Evolutionary conservation across 2,888 invertebrate genomes (phyloP).

Genomic region (Ectemnius continuus): DNA sequence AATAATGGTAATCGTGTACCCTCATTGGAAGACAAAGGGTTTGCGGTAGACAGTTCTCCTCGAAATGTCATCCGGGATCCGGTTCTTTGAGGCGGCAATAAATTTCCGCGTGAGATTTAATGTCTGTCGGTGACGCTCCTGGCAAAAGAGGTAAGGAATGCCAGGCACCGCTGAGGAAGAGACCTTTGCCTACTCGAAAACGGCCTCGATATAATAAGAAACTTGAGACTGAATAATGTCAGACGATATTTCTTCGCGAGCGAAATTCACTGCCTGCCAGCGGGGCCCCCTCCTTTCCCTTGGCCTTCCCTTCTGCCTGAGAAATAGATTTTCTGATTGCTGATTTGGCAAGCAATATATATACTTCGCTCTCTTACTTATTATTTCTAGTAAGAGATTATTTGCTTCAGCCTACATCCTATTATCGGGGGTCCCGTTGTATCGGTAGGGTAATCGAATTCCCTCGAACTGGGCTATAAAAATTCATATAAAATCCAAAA

Average conservation of each 20-base stretch:
- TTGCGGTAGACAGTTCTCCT: not conserved
- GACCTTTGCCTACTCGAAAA: constrained; percentile 58
- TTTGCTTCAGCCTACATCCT: too few species aligned
- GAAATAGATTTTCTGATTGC: too few species aligned
- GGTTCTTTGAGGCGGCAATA: constrained; percentile 52
- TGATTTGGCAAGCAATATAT: too few species aligned
- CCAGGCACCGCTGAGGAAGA: not conserved
- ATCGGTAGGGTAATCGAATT: too few species aligned
- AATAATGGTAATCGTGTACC: too few species aligned
- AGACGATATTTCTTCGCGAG: constrained; percentile 63
- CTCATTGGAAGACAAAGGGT: constrained; percentile 23
- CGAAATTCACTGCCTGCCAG: constrained; percentile 46
- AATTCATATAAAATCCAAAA: too few species aligned
- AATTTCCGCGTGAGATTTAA: constrained; percentile 66
- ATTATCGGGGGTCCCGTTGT: too few species aligned
- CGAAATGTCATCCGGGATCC: not conserved
- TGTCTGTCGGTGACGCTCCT: constrained; percentile 31
- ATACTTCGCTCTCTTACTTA: too few species aligned
- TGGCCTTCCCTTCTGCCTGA: too few species aligned
- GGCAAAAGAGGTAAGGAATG: constrained; percentile 32
- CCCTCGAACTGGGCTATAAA: too few species aligned
- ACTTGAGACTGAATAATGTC: constrained; percentile 69
- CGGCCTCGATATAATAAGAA: constrained; percentile 71
- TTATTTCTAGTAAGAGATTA: too few species aligned
- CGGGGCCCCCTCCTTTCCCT: not conserved